A percentile compares a stretch with the other conserved stretches of the same genome.
Evolutionary conservation across 1,140 invertebrate species (phyloP).

Genomic region (Atta cephalotes): DNA sequence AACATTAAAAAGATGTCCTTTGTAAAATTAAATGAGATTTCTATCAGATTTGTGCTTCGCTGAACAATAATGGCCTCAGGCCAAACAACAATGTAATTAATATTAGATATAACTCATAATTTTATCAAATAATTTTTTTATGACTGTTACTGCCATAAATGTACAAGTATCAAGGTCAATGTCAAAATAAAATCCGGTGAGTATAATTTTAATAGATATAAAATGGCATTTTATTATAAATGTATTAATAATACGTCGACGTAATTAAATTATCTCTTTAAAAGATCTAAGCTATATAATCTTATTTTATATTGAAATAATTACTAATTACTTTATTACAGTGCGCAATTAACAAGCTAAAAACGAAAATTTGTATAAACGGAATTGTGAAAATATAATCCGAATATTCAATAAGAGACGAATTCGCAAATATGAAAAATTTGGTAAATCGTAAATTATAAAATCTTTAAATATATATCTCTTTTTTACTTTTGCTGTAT

Average conservation of each 20-base stretch:
- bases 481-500: neutral
- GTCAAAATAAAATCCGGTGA: neutral
- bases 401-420: neutral
- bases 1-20: neutral
- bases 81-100: neutral
- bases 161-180: neutral
- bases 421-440: neutral
- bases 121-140: neutral
- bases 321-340: neutral
- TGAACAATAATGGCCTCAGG: neutral
- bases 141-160: neutral
- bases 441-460: neutral
- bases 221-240: neutral
- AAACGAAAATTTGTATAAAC: neutral
- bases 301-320: conserved; percentile 15
- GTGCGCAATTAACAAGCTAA: neutral
- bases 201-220: conserved; percentile 18
- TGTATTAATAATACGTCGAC: conserved; percentile 9
- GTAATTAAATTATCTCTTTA: conserved; percentile 34
- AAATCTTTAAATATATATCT: neutral
- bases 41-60: neutral
- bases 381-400: neutral
- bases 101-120: neutral
- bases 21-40: neutral
- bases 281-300: neutral